These are phyloP conservation scores for Tetranychus piercei DNA, from an alignment of 2,888 invertebrate species.

Conservation along the genomic window DNA sequence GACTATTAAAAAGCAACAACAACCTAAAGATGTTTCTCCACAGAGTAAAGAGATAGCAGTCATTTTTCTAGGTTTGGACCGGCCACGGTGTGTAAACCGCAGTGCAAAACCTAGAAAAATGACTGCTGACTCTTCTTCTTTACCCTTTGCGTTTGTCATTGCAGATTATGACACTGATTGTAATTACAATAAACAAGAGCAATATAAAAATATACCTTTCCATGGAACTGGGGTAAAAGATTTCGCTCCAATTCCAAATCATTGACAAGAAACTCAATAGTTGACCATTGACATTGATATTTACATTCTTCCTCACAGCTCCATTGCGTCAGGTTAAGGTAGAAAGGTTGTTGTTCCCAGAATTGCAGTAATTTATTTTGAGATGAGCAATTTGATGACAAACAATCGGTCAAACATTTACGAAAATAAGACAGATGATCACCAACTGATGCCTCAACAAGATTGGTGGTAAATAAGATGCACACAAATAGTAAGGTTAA, in stretches of 20 bases:
- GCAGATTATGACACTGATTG: too few relatives aligned
- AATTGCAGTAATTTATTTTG: constrained; percentile 20
- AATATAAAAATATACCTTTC: constrained; percentile 47
- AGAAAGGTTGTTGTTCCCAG: constrained; percentile 26
- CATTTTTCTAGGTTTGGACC: too few relatives aligned
- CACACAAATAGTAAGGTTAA: background rate
- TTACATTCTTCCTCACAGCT: constrained; percentile 68
- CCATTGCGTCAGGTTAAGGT: constrained; percentile 45
- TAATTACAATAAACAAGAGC: too few relatives aligned
- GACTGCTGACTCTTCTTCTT: too few relatives aligned
- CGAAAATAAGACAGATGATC: constrained; percentile 24
- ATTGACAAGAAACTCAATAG: constrained; percentile 51
- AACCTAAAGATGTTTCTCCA: too few relatives aligned
- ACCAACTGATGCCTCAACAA: constrained; percentile 21
- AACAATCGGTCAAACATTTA: constrained; percentile 23
- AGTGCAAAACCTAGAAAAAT: too few relatives aligned
- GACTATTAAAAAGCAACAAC: too few relatives aligned
- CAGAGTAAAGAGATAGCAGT: too few relatives aligned
- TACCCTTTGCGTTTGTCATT: too few relatives aligned
- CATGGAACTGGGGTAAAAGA: constrained; percentile 73
- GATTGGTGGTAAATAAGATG: background rate
- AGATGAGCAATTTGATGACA: constrained; percentile 23
- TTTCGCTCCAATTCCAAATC: constrained; percentile 41
- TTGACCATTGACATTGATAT: constrained; percentile 81
- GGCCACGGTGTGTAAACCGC: too few relatives aligned